Percentiles rank a stretch among this genome's conserved stretches.
Evolutionary conservation across 1,140 invertebrate species (phyloP).

Genomic region (Drosophila arizonae): DNA sequence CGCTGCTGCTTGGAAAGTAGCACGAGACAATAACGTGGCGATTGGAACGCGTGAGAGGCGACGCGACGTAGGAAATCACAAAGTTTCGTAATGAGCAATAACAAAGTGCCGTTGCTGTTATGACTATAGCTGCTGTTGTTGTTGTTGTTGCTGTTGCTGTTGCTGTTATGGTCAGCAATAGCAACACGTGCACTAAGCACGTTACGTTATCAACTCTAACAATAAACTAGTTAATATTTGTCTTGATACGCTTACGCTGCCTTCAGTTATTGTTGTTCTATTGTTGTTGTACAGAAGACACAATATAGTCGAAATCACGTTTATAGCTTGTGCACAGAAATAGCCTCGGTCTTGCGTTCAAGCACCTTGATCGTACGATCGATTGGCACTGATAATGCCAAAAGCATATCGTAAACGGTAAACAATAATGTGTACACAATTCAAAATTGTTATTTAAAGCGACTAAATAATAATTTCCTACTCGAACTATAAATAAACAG

Average conservation of each 20-base stretch:
- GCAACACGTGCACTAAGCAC: slow-evolving; percentile 53
- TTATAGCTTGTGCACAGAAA: slow-evolving; percentile 25
- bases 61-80: background rate
- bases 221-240: slow-evolving; percentile 1
- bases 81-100: slow-evolving; percentile 29
- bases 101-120: slow-evolving; percentile 10
- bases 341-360: slow-evolving; percentile 14
- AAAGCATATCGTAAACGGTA: background rate
- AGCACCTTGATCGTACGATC: slow-evolving; percentile 6
- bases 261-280: background rate
- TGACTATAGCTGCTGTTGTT: background rate
- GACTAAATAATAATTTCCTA: background rate
- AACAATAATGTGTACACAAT: background rate
- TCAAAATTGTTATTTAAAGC: background rate
- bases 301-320: slow-evolving; percentile 7
- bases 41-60: slow-evolving; percentile 14
- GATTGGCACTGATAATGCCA: background rate
- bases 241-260: background rate
- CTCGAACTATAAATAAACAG: background rate
- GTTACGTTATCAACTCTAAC: slow-evolving; percentile 42
- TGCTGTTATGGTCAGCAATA: slow-evolving; percentile 7
- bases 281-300: background rate
- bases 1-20: slow-evolving; percentile 44
- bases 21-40: slow-evolving; percentile 64
- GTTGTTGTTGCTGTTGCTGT: slow-evolving; percentile 3